Base-by-base conservation (phyloP, 2,888 invertebrate species). In the Phalera bucephala region DNA sequence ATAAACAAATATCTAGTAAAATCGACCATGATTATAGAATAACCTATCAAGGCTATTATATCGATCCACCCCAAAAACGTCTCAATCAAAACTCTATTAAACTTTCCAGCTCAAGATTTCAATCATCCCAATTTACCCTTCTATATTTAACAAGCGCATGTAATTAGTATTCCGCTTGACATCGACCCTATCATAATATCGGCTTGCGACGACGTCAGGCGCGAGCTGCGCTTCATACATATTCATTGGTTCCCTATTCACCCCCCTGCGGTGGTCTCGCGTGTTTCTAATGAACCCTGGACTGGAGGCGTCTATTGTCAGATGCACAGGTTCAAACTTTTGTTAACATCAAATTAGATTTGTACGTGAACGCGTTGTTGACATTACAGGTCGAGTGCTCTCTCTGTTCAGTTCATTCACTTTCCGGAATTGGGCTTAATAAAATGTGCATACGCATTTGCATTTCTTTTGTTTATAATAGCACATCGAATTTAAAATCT, bases 191-290 rank as follows among this genome's bases (percentile, higher is more conserved):
- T 71, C 64, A 63, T 61, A 51, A 54, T 57, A 53, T 50, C 62
- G 62, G 67, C 49, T 64, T 63, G 62, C 74, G 74, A 69, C 76
- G 68, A 63, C 66, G 71, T 67, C 67, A 67, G 58, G 61, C 59
- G 60, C 50, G 60, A 51, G 52, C 52, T 46, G 60, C 54, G 70
- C 52, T 75, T 79, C 80, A 81, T 81, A 66, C 78, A 81, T 81
- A 81, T 81, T 80, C 79, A 81, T 52, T 62, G 46, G 38, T 46
- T 35, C 49, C 46, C 29, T 4, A 6, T 11, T 11, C 12, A 42
- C 52, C 52, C 51, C 45, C 45, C 45, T 42, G 45, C 46, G 31
- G 44, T 41, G 51, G 38, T 45, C 41, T 56, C 50, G 59, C 62
- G 50, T 56, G 53, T 45, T 52, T 38, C 65, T 74, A 72, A 70